Evolutionary conservation across 2,888 invertebrate species (phyloP), one percentile per base, ranked within the genome.

Genomic region (Flexamia atlantica): DNA sequence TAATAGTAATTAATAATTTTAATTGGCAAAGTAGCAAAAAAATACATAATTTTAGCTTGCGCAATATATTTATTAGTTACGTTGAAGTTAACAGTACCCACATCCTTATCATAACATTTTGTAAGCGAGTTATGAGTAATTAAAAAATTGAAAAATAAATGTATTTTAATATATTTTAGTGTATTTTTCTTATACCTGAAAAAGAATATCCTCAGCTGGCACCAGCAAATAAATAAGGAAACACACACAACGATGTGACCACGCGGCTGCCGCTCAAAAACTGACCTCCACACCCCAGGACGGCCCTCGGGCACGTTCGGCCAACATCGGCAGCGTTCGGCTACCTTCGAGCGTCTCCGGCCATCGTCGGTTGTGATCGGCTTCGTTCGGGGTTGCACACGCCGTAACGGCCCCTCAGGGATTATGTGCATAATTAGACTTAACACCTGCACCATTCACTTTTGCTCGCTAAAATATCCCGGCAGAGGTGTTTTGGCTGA

Each of bases 371-470:
- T 14, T 28, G 3, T 64, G 12, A 0, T 30, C 64, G 64, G 3
- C 20, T 12, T 3, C 14, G 17, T 30, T 28, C 64, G 10, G 64
- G 0, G 7, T 30, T 25, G 64, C 64, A 64, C 64, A 64, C 30
- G 14, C 14, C 14, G 64, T 64, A 28, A 64, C 28, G 2, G 28
- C 28, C 64, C 30, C 64, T 30, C 30, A 14, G 64, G 64, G 64
- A 64, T 64, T 64, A 64, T 64, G 30, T 64, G 64, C 64, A 64
- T 64, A 64, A 64, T 64, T 64, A 64, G 64, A 28, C 64, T 64
- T 64, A 64, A 64, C 64, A 64, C 64, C 64, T 64, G 64, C 64
- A 64, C 64, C 64, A 64, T 64, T 64, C 64, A 64, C 64, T 64
- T 64, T 30, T 64, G 17, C 30, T 30, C 64, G 30, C 14, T 64